Evolutionary conservation across 92 coral and sea anemone species (phyloP), one percentile per base, ranked within the genome.

Genomic region (Epizoanthus ramosus): DNA sequence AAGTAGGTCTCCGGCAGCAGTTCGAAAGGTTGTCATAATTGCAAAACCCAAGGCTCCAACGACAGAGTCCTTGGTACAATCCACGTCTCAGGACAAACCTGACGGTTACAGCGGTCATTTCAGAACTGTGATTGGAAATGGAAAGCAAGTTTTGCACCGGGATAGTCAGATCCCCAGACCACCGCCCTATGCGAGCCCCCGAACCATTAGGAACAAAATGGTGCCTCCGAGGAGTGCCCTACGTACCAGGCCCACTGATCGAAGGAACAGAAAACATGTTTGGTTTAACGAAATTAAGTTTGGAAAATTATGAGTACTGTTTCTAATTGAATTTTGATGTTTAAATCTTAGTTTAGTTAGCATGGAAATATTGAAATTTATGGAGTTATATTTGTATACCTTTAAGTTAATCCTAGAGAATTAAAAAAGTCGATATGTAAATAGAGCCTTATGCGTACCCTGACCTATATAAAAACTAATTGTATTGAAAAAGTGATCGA

Each of bases 161-260:
- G 82, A 77, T 16, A 18, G 23, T 10, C 70, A 77, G 28, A 50
- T 77, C 12, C 82, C 82, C 1, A 61, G 39, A 23, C 71, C 82
- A 21, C 82, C 82, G 14, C 54, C 60, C 15, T 77, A 77, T 18
- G 23, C 45, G 71, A 77, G 71, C 52, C 82, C 71, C 14, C 71
- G 82, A 31, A 77, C 82, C 15, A 77, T 77, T 19, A 77, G 82
- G 71, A 77, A 77, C 58, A 60, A 77, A 77, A 77, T 77, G 71
- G 71, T 77, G 16, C 82, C 82, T 3, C 71, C 82, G 8, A 77
- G 33, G 68, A 77, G 82, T n/a, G 71, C 57, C n/a, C 59, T 77
- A 0, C 82, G 82, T 43, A 39, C 58, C 8, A 63, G 71, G 23
- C 54, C 71, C 59, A 68, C 39, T 1, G 82, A 10, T 0, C 45